Conservation (phyloP, 2,113 vertebrate genomes). For the Atrichornis clamosus region DNA sequence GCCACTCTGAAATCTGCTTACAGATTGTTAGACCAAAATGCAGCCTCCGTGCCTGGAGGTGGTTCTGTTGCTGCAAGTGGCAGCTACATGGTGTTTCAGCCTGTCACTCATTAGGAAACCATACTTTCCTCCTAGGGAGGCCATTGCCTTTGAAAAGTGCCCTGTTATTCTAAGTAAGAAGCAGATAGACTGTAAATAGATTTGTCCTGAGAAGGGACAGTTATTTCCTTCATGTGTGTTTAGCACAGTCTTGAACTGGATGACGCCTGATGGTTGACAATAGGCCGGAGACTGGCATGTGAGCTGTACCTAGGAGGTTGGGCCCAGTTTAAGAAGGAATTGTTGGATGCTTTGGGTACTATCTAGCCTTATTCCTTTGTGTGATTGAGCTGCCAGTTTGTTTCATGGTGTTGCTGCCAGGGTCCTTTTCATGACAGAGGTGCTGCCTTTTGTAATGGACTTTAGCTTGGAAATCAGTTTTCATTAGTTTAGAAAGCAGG, state of each 20-base stretch:
- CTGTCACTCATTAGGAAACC: not conserved
- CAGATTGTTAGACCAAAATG: not conserved
- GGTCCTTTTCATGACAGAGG: not conserved
- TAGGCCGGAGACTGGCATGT: not conserved
- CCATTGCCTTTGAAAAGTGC: not conserved
- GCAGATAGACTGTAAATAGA: not conserved
- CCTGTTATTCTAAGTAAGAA: not conserved
- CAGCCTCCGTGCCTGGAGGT: not conserved
- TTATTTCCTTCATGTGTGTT: not conserved
- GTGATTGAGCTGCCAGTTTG: not conserved
- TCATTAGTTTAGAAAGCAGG: not conserved
- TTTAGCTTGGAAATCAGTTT: not conserved
- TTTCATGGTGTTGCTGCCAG: not conserved
- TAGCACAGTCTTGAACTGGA: not conserved
- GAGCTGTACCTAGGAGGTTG: not conserved
- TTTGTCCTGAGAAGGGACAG: not conserved
- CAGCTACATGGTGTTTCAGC: not conserved
- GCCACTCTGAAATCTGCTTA: not conserved
- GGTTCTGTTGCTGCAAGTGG: not conserved
- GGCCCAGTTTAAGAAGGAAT: not conserved
- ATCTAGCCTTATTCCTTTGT: not conserved
- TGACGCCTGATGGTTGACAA: not conserved
- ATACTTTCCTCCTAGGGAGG: not conserved
- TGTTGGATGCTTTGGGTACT: not conserved
- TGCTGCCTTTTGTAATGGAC: not conserved